phyloP scores from a whole-genome alignment of 2,113 vertebrate species.

The Labeo rohita region DNA sequence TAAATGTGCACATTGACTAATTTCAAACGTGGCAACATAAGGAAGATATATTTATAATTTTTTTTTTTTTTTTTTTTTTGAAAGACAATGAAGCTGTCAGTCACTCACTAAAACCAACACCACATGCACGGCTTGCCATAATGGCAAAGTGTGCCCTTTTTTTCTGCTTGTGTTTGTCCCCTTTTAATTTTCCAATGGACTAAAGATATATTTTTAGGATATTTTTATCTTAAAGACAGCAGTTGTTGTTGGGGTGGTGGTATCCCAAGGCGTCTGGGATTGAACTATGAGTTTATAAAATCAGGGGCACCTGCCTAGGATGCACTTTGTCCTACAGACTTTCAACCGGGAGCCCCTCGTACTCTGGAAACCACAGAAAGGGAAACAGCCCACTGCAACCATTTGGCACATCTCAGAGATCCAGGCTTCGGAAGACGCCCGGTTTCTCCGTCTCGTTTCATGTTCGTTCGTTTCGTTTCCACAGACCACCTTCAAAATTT shows the following conservation, averaged over 20 bases:
- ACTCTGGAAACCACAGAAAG: constrained; percentile 57
- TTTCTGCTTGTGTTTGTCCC: constrained; percentile 75
- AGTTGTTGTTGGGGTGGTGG: constrained; percentile 35
- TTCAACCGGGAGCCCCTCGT: constrained; percentile 62
- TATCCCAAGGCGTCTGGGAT: constrained; percentile 65
- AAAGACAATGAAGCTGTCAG: constrained; percentile 47
- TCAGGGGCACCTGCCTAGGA: constrained; percentile 74
- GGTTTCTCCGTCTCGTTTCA: constrained; percentile 43
- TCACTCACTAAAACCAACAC: constrained; percentile 59
- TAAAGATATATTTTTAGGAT: constrained; percentile 56
- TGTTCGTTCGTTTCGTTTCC: constrained; percentile 36
- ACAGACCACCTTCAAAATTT: constrained; percentile 76
- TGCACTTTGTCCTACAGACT: constrained; percentile 62
- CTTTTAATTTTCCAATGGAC: constrained; percentile 72
- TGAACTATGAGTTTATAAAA: constrained; percentile 54
- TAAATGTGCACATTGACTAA: constrained; percentile 81
- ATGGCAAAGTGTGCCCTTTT: constrained; percentile 81
- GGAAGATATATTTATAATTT: constrained; percentile 88
- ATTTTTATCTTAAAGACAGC: constrained; percentile 56
- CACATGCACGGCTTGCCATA: constrained; percentile 68
- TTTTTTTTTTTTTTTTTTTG: constrained; percentile 55
- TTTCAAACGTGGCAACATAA: constrained; percentile 65
- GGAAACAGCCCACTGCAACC: constrained; percentile 72
- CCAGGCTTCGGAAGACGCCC: constrained; percentile 62
- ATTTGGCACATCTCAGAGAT: constrained; percentile 82